These are phyloP conservation scores for Ovibos moschatus DNA, from an alignment of 2,113 vertebrate species.

Conservation along the genomic window DNA sequence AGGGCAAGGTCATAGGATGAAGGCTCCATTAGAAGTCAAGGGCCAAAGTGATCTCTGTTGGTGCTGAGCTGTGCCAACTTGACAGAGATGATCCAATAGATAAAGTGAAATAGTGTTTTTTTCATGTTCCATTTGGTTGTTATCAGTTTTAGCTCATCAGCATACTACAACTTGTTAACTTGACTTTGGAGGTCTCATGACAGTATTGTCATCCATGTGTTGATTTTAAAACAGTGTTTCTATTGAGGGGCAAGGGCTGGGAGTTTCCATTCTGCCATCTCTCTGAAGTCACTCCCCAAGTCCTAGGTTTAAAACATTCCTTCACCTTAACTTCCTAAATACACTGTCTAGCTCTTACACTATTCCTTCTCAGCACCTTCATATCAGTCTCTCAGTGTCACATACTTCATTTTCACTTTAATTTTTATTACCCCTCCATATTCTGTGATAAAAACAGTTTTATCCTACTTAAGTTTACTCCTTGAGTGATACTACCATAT, in stretches of 20 bases:
- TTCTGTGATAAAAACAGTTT: accelerated
- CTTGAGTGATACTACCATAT: neutral
- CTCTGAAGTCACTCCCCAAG: neutral
- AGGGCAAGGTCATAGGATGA: neutral
- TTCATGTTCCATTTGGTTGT: neutral
- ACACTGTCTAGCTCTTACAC: accelerated
- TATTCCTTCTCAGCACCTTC: neutral
- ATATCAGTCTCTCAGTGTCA: neutral
- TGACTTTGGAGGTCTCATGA: neutral
- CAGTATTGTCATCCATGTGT: too few species aligned
- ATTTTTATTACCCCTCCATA: neutral
- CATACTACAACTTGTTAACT: neutral
- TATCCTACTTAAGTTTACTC: neutral
- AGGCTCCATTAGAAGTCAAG: neutral
- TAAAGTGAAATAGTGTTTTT: neutral
- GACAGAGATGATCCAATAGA: neutral
- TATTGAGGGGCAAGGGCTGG: neutral
- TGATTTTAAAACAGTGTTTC: neutral
- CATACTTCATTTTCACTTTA: neutral
- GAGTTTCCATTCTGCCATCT: neutral
- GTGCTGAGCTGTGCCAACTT: neutral
- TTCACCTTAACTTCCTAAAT: neutral
- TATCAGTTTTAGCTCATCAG: neutral
- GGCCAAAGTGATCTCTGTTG: neutral
- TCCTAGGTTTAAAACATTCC: neutral